Conservation (phyloP, 2,888 invertebrate genomes). For the Microdon myrmicae region DNA sequence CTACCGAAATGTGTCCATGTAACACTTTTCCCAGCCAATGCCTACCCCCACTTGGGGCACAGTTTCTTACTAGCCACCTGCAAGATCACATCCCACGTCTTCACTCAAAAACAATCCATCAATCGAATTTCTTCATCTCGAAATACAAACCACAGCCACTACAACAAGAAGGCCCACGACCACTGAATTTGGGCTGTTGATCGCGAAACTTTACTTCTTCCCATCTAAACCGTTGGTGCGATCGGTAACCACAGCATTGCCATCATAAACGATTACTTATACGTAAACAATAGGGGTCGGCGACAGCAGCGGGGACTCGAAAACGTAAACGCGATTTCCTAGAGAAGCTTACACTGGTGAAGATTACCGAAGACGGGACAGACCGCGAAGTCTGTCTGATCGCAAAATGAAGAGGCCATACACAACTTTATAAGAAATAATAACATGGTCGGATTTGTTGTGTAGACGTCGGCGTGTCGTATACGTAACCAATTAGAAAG, state of each 20-base stretch:
- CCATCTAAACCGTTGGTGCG: constrained; percentile 18
- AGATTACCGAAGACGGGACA: too few relatives aligned
- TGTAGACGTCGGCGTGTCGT: constrained; percentile 50
- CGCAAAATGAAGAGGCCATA: too few relatives aligned
- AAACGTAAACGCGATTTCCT: constrained; percentile 22
- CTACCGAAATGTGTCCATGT: constrained; percentile 51
- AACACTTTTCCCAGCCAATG: constrained; percentile 43
- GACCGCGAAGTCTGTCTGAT: too few relatives aligned
- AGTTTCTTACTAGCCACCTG: constrained; percentile 36
- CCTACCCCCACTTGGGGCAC: constrained; percentile 9
- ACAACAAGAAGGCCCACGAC: not conserved
- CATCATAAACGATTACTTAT: constrained; percentile 18
- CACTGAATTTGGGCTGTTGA: too few relatives aligned
- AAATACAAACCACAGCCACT: constrained; percentile 12
- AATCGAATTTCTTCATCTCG: constrained; percentile 49
- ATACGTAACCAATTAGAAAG: constrained; percentile 52
- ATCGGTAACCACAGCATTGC: constrained; percentile 9
- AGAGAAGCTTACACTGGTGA: too few relatives aligned
- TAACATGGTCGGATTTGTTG: constrained; percentile 35
- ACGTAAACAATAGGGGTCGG: too few relatives aligned
- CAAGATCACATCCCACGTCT: constrained; percentile 43
- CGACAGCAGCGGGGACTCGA: too few relatives aligned
- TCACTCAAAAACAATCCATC: constrained; percentile 44
- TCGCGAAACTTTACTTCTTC: constrained; percentile 33
- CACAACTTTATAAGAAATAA: too few relatives aligned